Evolutionary conservation across 2,888 invertebrate genomes (phyloP).

Genomic region (Cremastinae sp.): DNA sequence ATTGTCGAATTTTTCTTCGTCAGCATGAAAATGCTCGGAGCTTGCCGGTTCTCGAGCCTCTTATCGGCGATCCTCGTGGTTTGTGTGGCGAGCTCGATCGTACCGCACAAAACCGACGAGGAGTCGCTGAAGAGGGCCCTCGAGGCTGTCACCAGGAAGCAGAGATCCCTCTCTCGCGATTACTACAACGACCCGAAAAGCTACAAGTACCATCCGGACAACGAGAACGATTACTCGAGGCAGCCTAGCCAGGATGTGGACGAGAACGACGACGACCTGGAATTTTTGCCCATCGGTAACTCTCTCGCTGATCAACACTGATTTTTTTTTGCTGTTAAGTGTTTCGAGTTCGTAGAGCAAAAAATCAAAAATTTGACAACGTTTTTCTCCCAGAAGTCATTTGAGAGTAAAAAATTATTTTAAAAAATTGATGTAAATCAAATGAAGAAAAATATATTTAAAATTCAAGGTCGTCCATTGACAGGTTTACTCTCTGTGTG

Average conservation of each 20-base stretch:
- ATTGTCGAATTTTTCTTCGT: no score
- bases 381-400: no score
- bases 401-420: no score
- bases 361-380: no score
- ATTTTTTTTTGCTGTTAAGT: no score
- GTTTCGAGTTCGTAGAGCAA: no score
- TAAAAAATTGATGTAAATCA: no score
- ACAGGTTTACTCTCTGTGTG: no score
- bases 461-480: no score
- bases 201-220: slow-evolving; percentile 70
- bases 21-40: slow-evolving; percentile 55
- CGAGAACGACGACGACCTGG: slow-evolving; percentile 67
- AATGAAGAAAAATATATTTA: no score
- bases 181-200: slow-evolving; percentile 72
- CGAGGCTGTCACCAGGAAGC: slow-evolving; percentile 80
- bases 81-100: slow-evolving; percentile 51
- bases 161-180: slow-evolving; percentile 75
- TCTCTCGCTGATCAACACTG: no score
- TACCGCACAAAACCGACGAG: slow-evolving; percentile 69
- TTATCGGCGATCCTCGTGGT: slow-evolving; percentile 39
- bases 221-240: slow-evolving; percentile 64
- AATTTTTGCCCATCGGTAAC: slow-evolving; percentile 71
- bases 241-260: slow-evolving; percentile 61
- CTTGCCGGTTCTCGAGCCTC: slow-evolving; percentile 24
- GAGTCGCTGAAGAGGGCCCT: slow-evolving; percentile 81